Evolutionary conservation across 2,797 vertebrate genomes (phyloP), one percentile per base, ranked within the genome.

Genomic region (Dromococcyx pavoninus): DNA sequence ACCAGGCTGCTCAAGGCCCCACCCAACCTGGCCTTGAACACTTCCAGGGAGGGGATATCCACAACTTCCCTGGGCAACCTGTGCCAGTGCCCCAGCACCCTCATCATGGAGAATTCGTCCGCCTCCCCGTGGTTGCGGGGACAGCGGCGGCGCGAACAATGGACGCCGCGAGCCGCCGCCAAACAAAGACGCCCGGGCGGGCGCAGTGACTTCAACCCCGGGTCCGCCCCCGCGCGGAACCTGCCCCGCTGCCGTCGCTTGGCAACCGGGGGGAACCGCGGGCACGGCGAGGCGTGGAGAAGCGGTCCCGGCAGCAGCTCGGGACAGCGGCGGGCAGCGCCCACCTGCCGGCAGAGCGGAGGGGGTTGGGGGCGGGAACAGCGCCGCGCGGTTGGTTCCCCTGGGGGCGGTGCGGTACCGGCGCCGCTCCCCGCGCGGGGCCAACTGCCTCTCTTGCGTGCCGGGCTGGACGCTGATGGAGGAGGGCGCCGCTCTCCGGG

Each of bases 401-500:
- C 54, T 28, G 44, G 46, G 66, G 54, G 71, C 58, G 48, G 53
- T 85, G 95, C 85, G 25, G 80, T 43, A 89, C 61, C 75, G 39
- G 41, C 35, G 64, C 62, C 12, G 46, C 19, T 62, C 39, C 28
- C 78, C 30, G 82, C 58, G 35, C 44, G 33, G 66, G 48, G 77
- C 88, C 43, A 44, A 91, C 87, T 84, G 95, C 89, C 71, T 41
- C 46, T n/a, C 78, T 94, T 73, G 74, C 75, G 53, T n/a, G 73
- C 44, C 37, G 66, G 72, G 57, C n/a, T n/a, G n/a, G n/a, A n/a
- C n/a, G n/a, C n/a, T n/a, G n/a, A n/a, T n/a, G n/a, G n/a, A n/a
- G n/a, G 89, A 62, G 62, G 82, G 43, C 60, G n/a, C 58, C 18
- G 76, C 78, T 53, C 33, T 72, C 53, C 18, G 84, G 81, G 53